Conservation (phyloP, 2,888 invertebrate species). For the Nemotelus nigrinus region DNA sequence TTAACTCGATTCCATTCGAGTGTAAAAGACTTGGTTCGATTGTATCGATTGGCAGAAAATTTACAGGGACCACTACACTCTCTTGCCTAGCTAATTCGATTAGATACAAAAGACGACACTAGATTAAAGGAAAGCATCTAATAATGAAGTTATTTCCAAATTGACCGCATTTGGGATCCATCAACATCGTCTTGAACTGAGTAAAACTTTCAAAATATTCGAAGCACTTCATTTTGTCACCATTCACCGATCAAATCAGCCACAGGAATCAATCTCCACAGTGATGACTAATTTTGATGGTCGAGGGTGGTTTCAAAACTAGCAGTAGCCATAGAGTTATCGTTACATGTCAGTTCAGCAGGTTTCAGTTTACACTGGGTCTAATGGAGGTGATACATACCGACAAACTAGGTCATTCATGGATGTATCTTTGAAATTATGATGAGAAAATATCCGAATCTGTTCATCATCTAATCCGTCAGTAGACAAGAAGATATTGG, state of each 20-base stretch:
- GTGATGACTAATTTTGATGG: constrained; percentile 28
- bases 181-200: constrained; percentile 10
- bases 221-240: background rate
- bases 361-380: background rate
- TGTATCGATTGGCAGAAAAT: too few species aligned
- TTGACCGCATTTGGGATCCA: background rate
- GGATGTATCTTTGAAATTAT: constrained; percentile 31
- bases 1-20: too few species aligned
- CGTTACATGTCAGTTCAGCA: too few species aligned
- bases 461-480: constrained; percentile 31
- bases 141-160: background rate
- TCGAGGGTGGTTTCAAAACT: too few species aligned
- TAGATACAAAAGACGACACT: too few species aligned
- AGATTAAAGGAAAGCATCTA: too few species aligned
- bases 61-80: too few species aligned
- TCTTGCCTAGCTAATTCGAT: too few species aligned
- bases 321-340: too few species aligned
- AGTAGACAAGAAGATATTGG: background rate
- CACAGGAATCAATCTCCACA: constrained; percentile 32
- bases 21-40: too few species aligned
- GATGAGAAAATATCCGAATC: constrained; percentile 33
- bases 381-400: constrained; percentile 34
- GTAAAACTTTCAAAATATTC: background rate
- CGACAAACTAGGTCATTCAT: constrained; percentile 42
- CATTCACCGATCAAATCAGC: constrained; percentile 10